Base-by-base conservation (phyloP, 2,797 vertebrate genomes). In the Emys orbicularis region DNA sequence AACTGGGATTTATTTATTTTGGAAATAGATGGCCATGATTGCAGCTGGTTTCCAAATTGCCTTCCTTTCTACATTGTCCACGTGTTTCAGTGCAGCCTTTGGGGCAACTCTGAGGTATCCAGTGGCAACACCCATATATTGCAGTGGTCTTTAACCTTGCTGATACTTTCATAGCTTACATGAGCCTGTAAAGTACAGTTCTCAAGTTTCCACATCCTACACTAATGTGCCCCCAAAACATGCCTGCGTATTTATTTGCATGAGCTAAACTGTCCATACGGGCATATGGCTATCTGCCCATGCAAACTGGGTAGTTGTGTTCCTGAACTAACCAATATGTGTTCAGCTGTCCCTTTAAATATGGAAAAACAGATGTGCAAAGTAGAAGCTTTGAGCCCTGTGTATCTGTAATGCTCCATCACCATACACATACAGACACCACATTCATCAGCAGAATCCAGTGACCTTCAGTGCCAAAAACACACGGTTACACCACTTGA, bases 321-420 rank as follows among this genome's bases (percentile, higher is more conserved):
- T 94, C 91, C 84, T 41, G 91, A 92, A 44, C 7, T 27, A 49
- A 86, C 19, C 88, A 84, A 83, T 8, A 37, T 10, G 12, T 44
- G 21, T 79, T 82, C 87, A 79, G 4, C 15, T 91, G 53, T 9
- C 76, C 52, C 15, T 44, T 44, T 74, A 41, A 12, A 74, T 44
- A 74, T 44, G 41, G 54, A 83, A 74, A 88, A 11, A 21, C 50
- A 82, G 74, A 86, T 34, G 5, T 27, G n/a, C 1, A 18, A 61
- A 90, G 79, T 7, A 12, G 56, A 88, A 47, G 21, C 2, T 11
- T 68, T 82, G 76, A 23, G 37, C 41, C 41, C 23, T 74, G 21
- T 44, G 21, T 74, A 25, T 25, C 72, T 74, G 41, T 74, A 74
- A 74, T 27, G 72, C 25, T 19, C 16, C 29, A 21, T 50, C 16